phyloP scores from a whole-genome alignment of 2,113 vertebrate species.

The Petroica traversi region DNA sequence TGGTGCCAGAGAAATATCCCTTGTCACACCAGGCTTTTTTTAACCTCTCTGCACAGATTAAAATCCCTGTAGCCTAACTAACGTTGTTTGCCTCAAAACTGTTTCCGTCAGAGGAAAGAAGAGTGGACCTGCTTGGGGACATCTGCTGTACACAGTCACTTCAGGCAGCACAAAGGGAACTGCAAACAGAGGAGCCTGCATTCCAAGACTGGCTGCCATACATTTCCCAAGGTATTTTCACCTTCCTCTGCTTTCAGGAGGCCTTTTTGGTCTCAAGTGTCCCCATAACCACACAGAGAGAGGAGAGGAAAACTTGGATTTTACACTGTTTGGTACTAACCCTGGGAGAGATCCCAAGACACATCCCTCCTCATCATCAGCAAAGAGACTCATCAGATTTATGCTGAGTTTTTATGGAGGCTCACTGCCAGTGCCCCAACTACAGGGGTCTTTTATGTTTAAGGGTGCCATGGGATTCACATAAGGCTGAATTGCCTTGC shows the following conservation, averaged over 20 bases:
- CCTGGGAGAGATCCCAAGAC: neutral
- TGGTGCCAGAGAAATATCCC: neutral
- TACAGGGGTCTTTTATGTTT: neutral
- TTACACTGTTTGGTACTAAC: neutral
- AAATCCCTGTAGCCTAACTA: neutral
- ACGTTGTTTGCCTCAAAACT: neutral
- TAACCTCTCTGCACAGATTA: neutral
- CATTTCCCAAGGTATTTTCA: neutral
- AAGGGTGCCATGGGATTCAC: neutral
- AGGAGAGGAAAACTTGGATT: neutral
- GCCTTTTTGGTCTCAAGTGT: neutral
- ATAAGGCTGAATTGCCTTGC: neutral
- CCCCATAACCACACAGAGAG: neutral
- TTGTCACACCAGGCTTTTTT: neutral
- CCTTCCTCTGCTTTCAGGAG: neutral
- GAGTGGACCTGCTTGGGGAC: neutral
- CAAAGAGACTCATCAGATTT: neutral
- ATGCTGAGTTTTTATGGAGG: rapidly evolving
- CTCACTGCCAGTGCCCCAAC: neutral
- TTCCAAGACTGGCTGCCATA: neutral
- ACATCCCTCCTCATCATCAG: neutral
- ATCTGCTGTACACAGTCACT: neutral
- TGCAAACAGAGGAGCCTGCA: neutral
- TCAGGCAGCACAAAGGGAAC: neutral
- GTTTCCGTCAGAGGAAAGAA: neutral